phyloP scores from a whole-genome alignment of 2,888 invertebrate species.

The Bursaphelenchus okinawaensis region DNA sequence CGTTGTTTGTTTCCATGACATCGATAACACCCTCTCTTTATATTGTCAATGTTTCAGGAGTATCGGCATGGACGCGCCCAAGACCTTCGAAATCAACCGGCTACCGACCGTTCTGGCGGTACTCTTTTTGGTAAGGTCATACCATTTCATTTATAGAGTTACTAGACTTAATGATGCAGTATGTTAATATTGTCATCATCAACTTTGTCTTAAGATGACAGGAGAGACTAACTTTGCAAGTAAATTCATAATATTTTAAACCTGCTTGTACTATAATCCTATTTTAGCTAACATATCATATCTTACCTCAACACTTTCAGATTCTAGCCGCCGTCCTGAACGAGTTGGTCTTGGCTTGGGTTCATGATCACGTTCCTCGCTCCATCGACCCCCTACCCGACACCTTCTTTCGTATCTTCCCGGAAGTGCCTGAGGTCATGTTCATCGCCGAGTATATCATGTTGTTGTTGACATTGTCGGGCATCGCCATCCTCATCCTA shows the following conservation, averaged over 20 bases:
- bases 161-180: too few species aligned
- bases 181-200: too few species aligned
- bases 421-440: slow-evolving; percentile 46
- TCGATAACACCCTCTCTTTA: background rate
- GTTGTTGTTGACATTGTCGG: slow-evolving; percentile 38
- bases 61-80: background rate
- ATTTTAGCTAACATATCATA: too few species aligned
- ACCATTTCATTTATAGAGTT: too few species aligned
- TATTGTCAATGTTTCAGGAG: background rate
- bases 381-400: slow-evolving; percentile 48
- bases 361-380: slow-evolving; percentile 53
- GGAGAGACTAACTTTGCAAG: too few species aligned
- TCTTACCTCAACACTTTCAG: too few species aligned
- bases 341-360: slow-evolving; percentile 48
- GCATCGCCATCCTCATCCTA: slow-evolving; percentile 38
- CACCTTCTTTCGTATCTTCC: slow-evolving; percentile 48
- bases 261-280: too few species aligned
- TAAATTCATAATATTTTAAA: too few species aligned
- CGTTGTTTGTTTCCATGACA: background rate
- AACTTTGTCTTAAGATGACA: too few species aligned
- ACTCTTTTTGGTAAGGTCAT: slow-evolving; percentile 10
- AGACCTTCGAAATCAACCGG: slow-evolving; percentile 8
- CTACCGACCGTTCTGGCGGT: slow-evolving; percentile 1
- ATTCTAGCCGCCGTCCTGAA: slow-evolving; percentile 25
- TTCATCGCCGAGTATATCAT: slow-evolving; percentile 49